phyloP scores from a whole-genome alignment of 2,797 vertebrate genomes.

The Trematomus bernacchii region DNA sequence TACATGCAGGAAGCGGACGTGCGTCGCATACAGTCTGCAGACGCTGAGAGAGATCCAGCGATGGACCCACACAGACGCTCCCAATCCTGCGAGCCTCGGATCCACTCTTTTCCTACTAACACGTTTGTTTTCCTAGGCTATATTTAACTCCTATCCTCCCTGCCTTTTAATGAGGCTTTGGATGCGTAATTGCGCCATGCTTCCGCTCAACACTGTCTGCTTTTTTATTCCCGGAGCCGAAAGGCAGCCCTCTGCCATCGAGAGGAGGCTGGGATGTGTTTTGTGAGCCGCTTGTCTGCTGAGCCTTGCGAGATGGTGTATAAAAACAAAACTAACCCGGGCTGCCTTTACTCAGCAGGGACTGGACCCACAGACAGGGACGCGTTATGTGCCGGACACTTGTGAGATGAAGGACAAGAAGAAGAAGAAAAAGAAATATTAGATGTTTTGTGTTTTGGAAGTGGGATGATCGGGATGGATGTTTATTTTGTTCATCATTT shows the following conservation, averaged over 20 bases:
- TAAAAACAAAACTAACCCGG: neutral
- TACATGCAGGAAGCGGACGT: constrained; percentile 53
- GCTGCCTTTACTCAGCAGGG: constrained; percentile 12
- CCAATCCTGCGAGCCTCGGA: constrained; percentile 16
- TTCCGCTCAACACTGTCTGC: constrained; percentile 8
- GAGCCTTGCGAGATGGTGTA: constrained; percentile 41
- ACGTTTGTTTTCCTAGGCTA: neutral
- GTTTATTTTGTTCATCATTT: constrained; percentile 16
- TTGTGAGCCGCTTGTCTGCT: constrained; percentile 36
- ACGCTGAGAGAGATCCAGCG: constrained; percentile 20
- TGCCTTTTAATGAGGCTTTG: constrained; percentile 4
- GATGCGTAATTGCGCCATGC: constrained; percentile 51
- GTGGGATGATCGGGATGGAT: constrained; percentile 45
- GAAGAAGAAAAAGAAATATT: constrained; percentile 61
- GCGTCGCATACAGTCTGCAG: constrained; percentile 46
- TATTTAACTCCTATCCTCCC: neutral
- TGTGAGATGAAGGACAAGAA: constrained; percentile 75
- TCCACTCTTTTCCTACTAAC: neutral
- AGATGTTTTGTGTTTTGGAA: constrained; percentile 23
- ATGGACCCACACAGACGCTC: constrained; percentile 10
- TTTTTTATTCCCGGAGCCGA: constrained; percentile 36
- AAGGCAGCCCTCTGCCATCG: constrained; percentile 52
- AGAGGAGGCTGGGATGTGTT: constrained; percentile 56
- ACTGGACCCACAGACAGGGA: constrained; percentile 4
- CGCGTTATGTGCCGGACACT: constrained; percentile 36